These are phyloP conservation scores for Oopsacas minuta DNA, from an alignment of 37 sponge, comb jelly and placozoan species.

Conservation along the genomic window DNA sequence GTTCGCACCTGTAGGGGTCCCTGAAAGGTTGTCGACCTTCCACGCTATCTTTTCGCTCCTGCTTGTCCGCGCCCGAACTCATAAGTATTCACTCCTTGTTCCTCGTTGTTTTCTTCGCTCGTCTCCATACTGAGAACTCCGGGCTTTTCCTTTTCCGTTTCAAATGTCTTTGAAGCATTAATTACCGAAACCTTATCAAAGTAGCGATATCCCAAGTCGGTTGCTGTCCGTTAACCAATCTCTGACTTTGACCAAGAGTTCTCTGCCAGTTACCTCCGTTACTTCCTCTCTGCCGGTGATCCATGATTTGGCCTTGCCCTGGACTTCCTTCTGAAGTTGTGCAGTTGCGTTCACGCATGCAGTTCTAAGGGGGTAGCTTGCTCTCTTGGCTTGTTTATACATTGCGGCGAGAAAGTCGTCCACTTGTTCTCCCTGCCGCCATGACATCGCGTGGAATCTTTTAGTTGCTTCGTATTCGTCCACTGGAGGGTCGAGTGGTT, in stretches of 20 bases:
- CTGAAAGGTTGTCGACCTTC: too few relatives aligned
- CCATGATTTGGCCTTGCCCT: conserved; percentile 19
- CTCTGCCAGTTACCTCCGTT: neutral
- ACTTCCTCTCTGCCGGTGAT: neutral
- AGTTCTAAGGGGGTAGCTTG: conserved; percentile 8
- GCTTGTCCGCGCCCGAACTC: neutral
- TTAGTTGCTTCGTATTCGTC: conserved; percentile 17
- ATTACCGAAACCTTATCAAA: neutral
- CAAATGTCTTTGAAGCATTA: neutral
- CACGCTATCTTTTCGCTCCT: neutral
- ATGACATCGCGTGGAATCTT: conserved; percentile 14
- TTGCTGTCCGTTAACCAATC: neutral
- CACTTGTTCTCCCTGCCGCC: conserved; percentile 11
- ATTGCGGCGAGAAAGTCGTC: conserved; percentile 13
- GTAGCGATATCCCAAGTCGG: neutral
- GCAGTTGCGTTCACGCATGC: conserved; percentile 2
- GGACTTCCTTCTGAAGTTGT: conserved; percentile 7
- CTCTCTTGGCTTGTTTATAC: conserved; percentile 18
- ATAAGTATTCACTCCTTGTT: neutral
- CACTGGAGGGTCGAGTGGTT: conserved; percentile 15
- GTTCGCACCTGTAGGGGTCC: too few relatives aligned
- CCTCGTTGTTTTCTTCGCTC: neutral
- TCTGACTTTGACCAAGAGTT: neutral
- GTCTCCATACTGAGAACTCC: neutral
- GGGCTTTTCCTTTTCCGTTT: neutral